Percentiles rank a stretch among this genome's conserved stretches.
These are phyloP conservation scores for Stenodera caucasica DNA, from an alignment of 2,888 invertebrate genomes.

Conservation along the genomic window DNA sequence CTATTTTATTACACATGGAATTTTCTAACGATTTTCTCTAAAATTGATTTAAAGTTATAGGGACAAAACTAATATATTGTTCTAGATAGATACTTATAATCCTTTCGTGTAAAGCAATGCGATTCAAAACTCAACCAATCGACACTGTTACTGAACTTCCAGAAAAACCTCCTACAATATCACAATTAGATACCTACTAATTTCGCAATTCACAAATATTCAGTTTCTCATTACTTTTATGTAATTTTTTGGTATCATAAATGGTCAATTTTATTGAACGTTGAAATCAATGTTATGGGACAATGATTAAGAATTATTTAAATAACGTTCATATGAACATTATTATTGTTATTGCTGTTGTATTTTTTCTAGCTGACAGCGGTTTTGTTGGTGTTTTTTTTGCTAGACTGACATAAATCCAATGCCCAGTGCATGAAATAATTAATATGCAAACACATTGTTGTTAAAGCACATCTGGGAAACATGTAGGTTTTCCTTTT, in stretches of 20 bases:
- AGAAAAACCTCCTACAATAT: neutral
- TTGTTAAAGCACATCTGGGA: conserved; percentile 35
- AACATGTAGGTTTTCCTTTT: conserved; percentile 22
- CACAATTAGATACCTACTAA: no score
- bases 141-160: no score
- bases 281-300: neutral
- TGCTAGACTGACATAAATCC: conserved; percentile 5
- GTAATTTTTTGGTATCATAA: no score
- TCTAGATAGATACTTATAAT: no score
- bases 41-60: no score
- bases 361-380: conserved; percentile 18
- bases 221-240: neutral
- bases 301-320: conserved; percentile 3
- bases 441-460: conserved; percentile 41
- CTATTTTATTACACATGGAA: no score
- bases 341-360: conserved; percentile 7
- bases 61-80: no score
- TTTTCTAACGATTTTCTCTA: no score
- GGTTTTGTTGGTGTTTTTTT: conserved; percentile 19
- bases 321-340: conserved; percentile 5
- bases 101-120: no score
- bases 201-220: no score
- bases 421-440: conserved; percentile 33
- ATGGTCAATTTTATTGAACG: neutral
- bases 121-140: no score